Percentiles rank a stretch among this genome's conserved stretches.
Evolutionary conservation across 1,140 invertebrate genomes (phyloP).

Genomic region (Whitmania pigra): DNA sequence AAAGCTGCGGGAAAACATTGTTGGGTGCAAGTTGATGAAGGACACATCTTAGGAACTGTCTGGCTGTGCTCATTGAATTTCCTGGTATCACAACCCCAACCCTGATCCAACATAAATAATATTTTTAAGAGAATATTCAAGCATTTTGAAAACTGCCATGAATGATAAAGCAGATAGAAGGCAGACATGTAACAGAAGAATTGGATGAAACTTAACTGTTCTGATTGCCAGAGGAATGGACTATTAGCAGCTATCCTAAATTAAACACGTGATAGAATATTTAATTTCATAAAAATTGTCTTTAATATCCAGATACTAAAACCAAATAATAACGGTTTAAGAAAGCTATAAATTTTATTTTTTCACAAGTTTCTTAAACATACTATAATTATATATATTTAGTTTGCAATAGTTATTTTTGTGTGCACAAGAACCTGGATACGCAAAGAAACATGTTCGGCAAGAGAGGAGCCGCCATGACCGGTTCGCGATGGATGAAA

Average conservation of each 20-base stretch:
- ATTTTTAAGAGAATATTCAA: neutral
- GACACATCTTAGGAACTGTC: constrained; percentile 89
- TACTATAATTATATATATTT: no score
- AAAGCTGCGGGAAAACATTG: constrained; percentile 88
- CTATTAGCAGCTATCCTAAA: constrained; percentile 37
- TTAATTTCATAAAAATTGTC: constrained; percentile 22
- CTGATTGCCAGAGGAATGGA: constrained; percentile 45
- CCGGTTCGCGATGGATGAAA: constrained; percentile 87
- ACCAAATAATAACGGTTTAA: no score
- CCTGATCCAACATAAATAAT: constrained; percentile 29
- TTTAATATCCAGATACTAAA: no score
- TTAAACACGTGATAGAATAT: constrained; percentile 20
- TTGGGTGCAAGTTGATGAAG: constrained; percentile 89
- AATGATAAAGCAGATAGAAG: no score
- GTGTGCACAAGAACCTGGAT: constrained; percentile 54
- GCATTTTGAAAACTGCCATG: neutral
- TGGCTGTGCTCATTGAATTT: constrained; percentile 62
- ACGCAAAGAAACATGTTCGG: constrained; percentile 77
- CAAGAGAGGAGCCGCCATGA: constrained; percentile 75
- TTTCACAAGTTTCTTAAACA: no score
- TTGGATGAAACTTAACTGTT: constrained; percentile 45
- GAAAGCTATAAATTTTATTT: no score
- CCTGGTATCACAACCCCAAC: constrained; percentile 50
- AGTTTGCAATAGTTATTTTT: neutral
- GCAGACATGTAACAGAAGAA: no score